A percentile compares a stretch with the other conserved stretches of the same genome.
phyloP scores from a whole-genome alignment of 1,140 invertebrate species.

The Scylla paramamosain region DNA sequence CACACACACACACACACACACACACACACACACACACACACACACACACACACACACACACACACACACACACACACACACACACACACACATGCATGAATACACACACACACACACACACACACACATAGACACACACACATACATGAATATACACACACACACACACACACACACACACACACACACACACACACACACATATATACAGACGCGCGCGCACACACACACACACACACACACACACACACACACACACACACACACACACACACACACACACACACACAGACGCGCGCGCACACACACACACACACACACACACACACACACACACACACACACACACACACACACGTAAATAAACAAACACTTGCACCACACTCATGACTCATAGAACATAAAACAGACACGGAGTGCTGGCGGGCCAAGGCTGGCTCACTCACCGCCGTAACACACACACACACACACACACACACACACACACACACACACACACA shows the following conservation, averaged over 20 bases:
- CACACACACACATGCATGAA: neutral
- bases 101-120: too few relatives aligned
- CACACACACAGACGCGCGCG: too few relatives aligned
- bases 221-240: too few relatives aligned
- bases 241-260: too few relatives aligned
- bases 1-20: too few relatives aligned
- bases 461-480: constrained; percentile 5
- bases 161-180: constrained; percentile 38
- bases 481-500: too few relatives aligned
- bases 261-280: too few relatives aligned
- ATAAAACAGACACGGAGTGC: neutral
- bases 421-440: neutral
- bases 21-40: too few relatives aligned
- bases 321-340: constrained; percentile 34
- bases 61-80: too few relatives aligned
- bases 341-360: constrained; percentile 25
- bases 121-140: constrained; percentile 25
- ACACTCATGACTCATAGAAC: constrained; percentile 31
- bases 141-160: neutral
- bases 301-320: constrained; percentile 29
- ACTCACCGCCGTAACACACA: neutral
- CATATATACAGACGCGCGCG: neutral
- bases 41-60: too few relatives aligned
- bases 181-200: neutral
- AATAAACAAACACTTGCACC: constrained; percentile 21